Base-by-base conservation (phyloP, 1,140 invertebrate genomes). In the Paracyclopina nana region DNA sequence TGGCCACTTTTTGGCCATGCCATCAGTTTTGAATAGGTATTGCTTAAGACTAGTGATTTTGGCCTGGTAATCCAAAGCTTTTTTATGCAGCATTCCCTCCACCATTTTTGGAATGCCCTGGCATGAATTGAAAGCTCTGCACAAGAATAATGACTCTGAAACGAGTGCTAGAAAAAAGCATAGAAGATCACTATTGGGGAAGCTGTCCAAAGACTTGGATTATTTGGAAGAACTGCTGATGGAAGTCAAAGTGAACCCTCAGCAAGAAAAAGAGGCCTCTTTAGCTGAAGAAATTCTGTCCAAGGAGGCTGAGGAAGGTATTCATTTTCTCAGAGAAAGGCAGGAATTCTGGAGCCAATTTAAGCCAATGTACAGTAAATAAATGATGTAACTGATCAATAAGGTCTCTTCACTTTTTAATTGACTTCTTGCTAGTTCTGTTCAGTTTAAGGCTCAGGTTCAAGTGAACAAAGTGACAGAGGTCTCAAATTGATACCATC, bases 291-390 rank as follows among this genome's bases (percentile, higher is more conserved):
- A 38, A n/a, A 38, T 16, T 9, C 20, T 20, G 2, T 2, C 34
- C 2, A 38, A 38, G 34, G 34, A 38, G 34, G 34, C 34, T 20
- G 8, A 38, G 9, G 34, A 38, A 16, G 34, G n/a, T 4, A 38
- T 38, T 38, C 20, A 3, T 8, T 38, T 38, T 9, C 34, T 38
- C 14, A 38, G 20, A 20, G 20, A 38, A 16, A n/a, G 34, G n/a
- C 34, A 38, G 20, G 34, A 38, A 20, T 38, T 38, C 20, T 38
- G 34, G 34, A n/a, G 34, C 5, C 34, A 38, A 38, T 38, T 38
- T 38, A 38, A 38, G 9, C 34, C 34, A 3, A 38, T 38, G 34
- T 38, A 38, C n/a, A n/a, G n/a, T n/a, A n/a, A n/a, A n/a, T n/a
- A n/a, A n/a, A n/a, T n/a, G n/a, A n/a, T n/a, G n/a, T n/a, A n/a